Evolutionary conservation across 2,888 invertebrate genomes (phyloP), one percentile per base, ranked within the genome.

Genomic region (Hemaris fuciformis): DNA sequence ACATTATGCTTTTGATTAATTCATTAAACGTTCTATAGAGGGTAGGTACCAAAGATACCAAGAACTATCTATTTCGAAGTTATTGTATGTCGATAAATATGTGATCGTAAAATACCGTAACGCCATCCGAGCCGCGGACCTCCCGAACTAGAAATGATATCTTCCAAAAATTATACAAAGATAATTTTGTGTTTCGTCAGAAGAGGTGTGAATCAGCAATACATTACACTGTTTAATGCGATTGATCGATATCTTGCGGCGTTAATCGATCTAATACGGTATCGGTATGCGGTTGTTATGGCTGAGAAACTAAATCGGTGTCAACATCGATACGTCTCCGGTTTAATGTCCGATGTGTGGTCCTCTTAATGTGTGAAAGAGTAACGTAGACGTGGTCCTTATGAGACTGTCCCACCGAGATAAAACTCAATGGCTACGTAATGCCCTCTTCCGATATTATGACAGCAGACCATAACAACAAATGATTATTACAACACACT

Each of bases 381-480:
- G 76, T 80, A 74, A 74, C 75, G 68, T 76, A 71, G 70, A 70
- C 74, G 65, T 72, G 71, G 64, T 66, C 65, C 66, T 70, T 73
- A 63, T 73, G 73, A 66, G 68, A 59, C 59, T 66, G 65, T 70
- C 68, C 62, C 60, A 69, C 53, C 15, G 62, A 65, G 56, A 66
- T 62, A 65, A 66, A 68, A 62, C 62, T 66, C 56, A 57, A 62
- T 61, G 62, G 62, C 64, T 68, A 67, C 65, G 60, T 65, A 61
- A 53, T 53, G 31, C 18, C 27, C 58, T 61, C 64, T 68, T 73
- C 72, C 71, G 70, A 71, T 83, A 80, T 84, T 84, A 84, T 85
- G 87, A 85, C 85, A 81, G 75, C 75, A 74, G 70, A 72, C 80
- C 76, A 84, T 86, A 84, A 87, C 76, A 83, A 75, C 77, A 79